phyloP scores from a whole-genome alignment of 2,888 invertebrate species.

The Limnephilus marmoratus region DNA sequence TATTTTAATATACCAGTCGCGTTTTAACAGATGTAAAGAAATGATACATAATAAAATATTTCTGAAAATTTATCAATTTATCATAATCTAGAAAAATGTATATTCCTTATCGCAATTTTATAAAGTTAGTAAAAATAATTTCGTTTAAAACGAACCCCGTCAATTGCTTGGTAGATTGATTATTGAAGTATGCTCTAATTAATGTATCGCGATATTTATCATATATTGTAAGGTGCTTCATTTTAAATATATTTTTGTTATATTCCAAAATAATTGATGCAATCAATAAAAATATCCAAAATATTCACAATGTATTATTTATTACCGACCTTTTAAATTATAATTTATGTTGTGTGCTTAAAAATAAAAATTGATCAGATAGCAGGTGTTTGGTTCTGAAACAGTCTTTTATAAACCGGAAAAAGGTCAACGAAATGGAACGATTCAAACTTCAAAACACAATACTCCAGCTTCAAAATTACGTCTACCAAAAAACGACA shows the following conservation, averaged over 20 bases:
- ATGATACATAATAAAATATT: not conserved
- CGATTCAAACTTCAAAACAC: too few species aligned
- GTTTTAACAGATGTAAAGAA: not conserved
- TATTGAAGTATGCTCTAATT: not conserved
- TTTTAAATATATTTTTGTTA: slow-evolving; percentile 62
- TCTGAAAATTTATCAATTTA: not conserved
- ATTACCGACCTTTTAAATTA: not conserved
- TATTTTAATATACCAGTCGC: not conserved
- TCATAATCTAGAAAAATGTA: not conserved
- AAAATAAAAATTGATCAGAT: too few species aligned
- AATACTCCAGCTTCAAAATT: too few species aligned
- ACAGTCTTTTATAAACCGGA: too few species aligned
- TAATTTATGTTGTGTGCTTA: too few species aligned
- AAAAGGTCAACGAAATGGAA: too few species aligned
- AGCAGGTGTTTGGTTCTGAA: too few species aligned
- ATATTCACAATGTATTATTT: not conserved
- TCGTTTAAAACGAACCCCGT: slow-evolving; percentile 43
- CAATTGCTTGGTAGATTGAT: slow-evolving; percentile 30
- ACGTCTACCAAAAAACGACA: too few species aligned
- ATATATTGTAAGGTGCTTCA: slow-evolving; percentile 55
- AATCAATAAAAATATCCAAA: slow-evolving; percentile 58
- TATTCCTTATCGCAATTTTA: not conserved
- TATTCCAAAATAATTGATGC: slow-evolving; percentile 57
- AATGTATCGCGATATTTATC: slow-evolving; percentile 20
- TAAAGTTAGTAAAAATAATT: not conserved